Percentiles rank a stretch among this genome's conserved stretches.
These are phyloP conservation scores for Diacarnus erythraeanus DNA, from an alignment of 37 sponge, comb jelly and placozoan genomes.

Conservation along the genomic window DNA sequence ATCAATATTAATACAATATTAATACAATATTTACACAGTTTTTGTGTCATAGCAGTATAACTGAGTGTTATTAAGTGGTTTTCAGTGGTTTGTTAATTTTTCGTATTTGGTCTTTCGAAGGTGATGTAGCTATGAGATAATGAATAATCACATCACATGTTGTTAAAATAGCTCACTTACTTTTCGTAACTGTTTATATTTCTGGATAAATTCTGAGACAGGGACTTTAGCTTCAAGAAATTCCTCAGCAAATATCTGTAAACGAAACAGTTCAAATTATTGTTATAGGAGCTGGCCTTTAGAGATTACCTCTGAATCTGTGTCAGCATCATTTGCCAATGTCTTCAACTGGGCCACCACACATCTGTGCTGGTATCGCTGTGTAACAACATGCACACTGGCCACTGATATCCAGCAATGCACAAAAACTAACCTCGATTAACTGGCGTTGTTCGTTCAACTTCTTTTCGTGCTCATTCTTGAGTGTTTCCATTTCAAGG, in stretches of 20 bases:
- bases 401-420: not conserved
- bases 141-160: not conserved
- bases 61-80: no score
- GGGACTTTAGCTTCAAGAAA: constrained; percentile 55
- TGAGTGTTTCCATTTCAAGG: constrained; percentile 26
- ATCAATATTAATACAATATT: no score
- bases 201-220: constrained; percentile 38
- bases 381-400: not conserved
- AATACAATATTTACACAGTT: no score
- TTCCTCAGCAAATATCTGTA: constrained; percentile 52
- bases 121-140: constrained; percentile 32
- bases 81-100: constrained; percentile 30
- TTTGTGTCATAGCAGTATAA: no score
- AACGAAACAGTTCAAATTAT: not conserved
- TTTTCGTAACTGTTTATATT: constrained; percentile 42
- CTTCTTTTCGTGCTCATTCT: constrained; percentile 26
- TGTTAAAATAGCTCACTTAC: constrained; percentile 8
- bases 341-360: constrained; percentile 23
- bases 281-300: not conserved
- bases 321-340: constrained; percentile 48
- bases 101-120: constrained; percentile 38
- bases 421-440: constrained; percentile 22
- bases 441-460: constrained; percentile 25
- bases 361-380: constrained; percentile 39
- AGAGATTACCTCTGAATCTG: constrained; percentile 47